A percentile compares a stretch with the other conserved stretches of the same genome.
These are phyloP conservation scores for Eupeodes latifasciatus DNA, from an alignment of 2,888 invertebrate genomes.

Conservation along the genomic window DNA sequence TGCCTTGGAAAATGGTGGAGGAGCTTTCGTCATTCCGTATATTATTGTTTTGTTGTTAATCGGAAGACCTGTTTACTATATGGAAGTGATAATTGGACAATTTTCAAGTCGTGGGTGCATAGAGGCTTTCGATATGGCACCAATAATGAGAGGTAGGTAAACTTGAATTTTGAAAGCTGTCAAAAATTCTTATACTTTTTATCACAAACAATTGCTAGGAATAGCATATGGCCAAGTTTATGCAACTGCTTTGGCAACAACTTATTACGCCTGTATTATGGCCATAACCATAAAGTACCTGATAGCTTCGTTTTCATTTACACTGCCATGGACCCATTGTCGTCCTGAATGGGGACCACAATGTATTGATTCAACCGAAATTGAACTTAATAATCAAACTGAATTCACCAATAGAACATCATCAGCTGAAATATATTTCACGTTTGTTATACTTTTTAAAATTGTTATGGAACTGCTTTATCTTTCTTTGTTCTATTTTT, in stretches of 20 bases:
- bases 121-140: conserved; percentile 87
- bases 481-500: no score
- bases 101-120: conserved; percentile 89
- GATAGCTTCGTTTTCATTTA: conserved; percentile 86
- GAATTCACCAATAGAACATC: conserved; percentile 77
- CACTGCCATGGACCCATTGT: conserved; percentile 88
- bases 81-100: conserved; percentile 90
- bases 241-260: conserved; percentile 86
- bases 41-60: conserved; percentile 87
- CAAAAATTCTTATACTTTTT: not conserved
- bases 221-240: conserved; percentile 86
- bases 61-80: conserved; percentile 88
- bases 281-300: conserved; percentile 88
- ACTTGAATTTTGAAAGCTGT: not conserved
- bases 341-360: conserved; percentile 85
- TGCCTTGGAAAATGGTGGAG: conserved; percentile 88
- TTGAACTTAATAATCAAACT: conserved; percentile 70
- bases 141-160: conserved; percentile 88
- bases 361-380: conserved; percentile 81
- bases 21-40: conserved; percentile 89
- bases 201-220: conserved; percentile 81
- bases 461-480: not conserved
- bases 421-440: conserved; percentile 84
- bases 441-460: conserved; percentile 77
- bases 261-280: conserved; percentile 89